Conservation (phyloP, 2,888 invertebrate genomes). For the Caradrina clavipalpis region DNA sequence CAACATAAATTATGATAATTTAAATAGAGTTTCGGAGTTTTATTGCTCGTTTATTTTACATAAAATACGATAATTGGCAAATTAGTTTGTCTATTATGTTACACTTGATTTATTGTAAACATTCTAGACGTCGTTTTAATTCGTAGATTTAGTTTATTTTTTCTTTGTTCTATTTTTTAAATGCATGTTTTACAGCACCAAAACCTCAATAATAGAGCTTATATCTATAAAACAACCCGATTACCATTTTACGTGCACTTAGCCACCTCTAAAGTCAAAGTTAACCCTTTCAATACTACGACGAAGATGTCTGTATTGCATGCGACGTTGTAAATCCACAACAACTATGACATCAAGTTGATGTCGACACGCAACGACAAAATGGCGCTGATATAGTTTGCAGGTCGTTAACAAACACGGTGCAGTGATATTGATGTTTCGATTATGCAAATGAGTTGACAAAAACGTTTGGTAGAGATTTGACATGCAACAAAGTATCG, state of each 20-base stretch:
- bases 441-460: slow-evolving; percentile 42
- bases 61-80: background rate
- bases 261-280: slow-evolving; percentile 7
- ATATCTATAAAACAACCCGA: slow-evolving; percentile 24
- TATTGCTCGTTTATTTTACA: background rate
- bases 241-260: slow-evolving; percentile 22
- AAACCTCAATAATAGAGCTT: background rate
- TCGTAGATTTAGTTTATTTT: too few relatives aligned
- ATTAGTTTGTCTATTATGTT: background rate
- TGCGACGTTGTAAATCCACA: slow-evolving; percentile 55
- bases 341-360: slow-evolving; percentile 36
- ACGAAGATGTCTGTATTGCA: slow-evolving; percentile 41
- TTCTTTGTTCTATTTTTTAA: background rate
- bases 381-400: slow-evolving; percentile 45
- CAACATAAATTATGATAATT: background rate
- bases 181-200: background rate
- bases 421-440: slow-evolving; percentile 52
- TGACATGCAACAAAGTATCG: slow-evolving; percentile 3
- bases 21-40: background rate
- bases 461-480: slow-evolving; percentile 3
- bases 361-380: slow-evolving; percentile 46
- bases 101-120: background rate
- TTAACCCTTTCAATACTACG: slow-evolving; percentile 26
- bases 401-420: slow-evolving; percentile 39
- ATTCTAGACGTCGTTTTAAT: too few relatives aligned